Conservation (phyloP, 2,113 vertebrate species). For the Blennius ocellaris region DNA sequence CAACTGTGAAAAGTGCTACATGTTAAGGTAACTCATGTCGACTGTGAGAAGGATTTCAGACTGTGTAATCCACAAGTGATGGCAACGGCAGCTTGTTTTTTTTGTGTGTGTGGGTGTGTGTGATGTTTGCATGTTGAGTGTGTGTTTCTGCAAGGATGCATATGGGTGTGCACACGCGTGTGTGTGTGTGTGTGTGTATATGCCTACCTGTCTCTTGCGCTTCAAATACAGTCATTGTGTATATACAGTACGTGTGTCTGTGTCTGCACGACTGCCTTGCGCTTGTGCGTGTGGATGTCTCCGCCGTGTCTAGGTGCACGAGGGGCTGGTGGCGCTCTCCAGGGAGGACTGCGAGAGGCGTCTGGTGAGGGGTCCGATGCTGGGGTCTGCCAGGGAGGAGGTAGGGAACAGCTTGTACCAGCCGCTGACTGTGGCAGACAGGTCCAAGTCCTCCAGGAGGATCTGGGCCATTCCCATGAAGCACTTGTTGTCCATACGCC, state of each 20-base stretch:
- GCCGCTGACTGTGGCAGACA: conserved; percentile 88
- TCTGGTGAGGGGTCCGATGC: conserved; percentile 92
- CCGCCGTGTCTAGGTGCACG: conserved; percentile 86
- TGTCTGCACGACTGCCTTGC: conserved; percentile 54
- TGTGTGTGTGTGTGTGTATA: conserved; percentile 25
- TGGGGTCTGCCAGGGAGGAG: conserved; percentile 95
- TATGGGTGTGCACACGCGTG: conserved; percentile 11
- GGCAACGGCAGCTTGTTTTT: background rate
- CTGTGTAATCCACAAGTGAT: too few species aligned
- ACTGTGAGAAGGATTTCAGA: conserved; percentile 23
- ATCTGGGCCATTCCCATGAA: conserved; percentile 99
- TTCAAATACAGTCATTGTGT: conserved; percentile 64
- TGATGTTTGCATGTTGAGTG: conserved; percentile 24
- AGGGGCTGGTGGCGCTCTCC: conserved; percentile 97
- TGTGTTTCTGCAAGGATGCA: conserved; percentile 35
- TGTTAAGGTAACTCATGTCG: conserved; percentile 63
- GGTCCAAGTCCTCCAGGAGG: conserved; percentile 96
- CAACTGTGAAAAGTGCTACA: conserved; percentile 76
- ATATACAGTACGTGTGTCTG: conserved; percentile 66
- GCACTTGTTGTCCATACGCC: conserved; percentile 99
- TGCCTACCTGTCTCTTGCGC: conserved; percentile 50
- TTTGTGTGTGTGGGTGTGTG: conserved; percentile 25
- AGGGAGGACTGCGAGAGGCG: conserved; percentile 97
- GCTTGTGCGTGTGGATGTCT: conserved; percentile 32
- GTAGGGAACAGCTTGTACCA: conserved; percentile 99